Conservation (phyloP, 92 coral and sea anemone species). For the Epizoanthus ramosus region DNA sequence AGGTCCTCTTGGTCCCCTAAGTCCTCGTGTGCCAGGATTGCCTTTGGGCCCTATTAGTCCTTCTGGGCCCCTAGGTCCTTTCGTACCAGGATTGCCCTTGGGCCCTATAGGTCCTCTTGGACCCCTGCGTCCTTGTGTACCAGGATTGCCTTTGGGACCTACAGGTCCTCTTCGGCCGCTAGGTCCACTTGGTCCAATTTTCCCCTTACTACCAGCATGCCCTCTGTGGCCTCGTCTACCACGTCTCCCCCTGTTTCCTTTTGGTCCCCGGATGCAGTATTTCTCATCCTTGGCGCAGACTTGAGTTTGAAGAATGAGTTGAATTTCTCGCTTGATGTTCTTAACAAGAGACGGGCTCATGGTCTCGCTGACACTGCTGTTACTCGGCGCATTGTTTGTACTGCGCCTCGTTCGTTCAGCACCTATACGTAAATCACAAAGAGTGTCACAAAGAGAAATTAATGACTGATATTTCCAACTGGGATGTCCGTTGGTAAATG, state of each 20-base stretch:
- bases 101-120: conserved; percentile 49
- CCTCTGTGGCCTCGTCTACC: conserved; percentile 66
- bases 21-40: conserved; percentile 62
- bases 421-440: neutral
- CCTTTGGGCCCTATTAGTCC: conserved; percentile 67
- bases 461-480: too few species aligned
- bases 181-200: conserved; percentile 51
- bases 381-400: neutral
- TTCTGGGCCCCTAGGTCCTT: conserved; percentile 49
- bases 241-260: conserved; percentile 64
- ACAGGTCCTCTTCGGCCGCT: conserved; percentile 56
- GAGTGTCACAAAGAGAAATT: too few species aligned
- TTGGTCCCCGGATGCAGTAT: conserved; percentile 65
- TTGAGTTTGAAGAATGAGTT: conserved; percentile 47
- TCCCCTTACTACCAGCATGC: conserved; percentile 53
- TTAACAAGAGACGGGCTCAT: neutral
- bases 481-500: too few species aligned
- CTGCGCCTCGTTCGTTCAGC: conserved; percentile 8
- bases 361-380: neutral
- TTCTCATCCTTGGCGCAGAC: conserved; percentile 59
- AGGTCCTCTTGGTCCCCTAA: conserved; percentile 54
- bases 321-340: conserved; percentile 51
- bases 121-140: conserved; percentile 66
- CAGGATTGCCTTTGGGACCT: conserved; percentile 56
- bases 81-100: conserved; percentile 41